A percentile compares a stretch with the other conserved stretches of the same genome.
phyloP scores from a whole-genome alignment of 2,113 vertebrate genomes.

The Nymphicus hollandicus region DNA sequence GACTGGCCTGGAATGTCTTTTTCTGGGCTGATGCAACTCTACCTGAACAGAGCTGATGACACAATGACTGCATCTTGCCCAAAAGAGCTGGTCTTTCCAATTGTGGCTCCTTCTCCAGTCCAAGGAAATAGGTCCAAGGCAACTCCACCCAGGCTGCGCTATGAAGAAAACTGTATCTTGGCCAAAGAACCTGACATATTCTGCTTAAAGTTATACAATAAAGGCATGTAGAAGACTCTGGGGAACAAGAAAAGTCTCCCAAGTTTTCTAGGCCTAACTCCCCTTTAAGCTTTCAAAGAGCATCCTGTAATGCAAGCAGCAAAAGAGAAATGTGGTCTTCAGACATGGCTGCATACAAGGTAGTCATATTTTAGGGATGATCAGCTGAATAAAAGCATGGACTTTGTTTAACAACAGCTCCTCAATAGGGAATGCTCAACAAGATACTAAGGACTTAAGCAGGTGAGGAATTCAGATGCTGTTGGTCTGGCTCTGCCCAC shows the following conservation, averaged over 20 bases:
- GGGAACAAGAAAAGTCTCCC: background rate
- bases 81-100: background rate
- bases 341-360: background rate
- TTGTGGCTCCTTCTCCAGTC: background rate
- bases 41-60: background rate
- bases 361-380: background rate
- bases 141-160: conserved; percentile 14
- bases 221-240: background rate
- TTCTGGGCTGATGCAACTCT: conserved; percentile 9
- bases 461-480: background rate
- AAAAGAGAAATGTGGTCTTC: background rate
- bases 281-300: background rate
- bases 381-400: background rate
- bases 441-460: background rate
- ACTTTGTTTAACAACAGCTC: background rate
- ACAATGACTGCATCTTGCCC: background rate
- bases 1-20: background rate
- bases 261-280: background rate
- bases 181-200: background rate
- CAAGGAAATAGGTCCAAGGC: conserved; percentile 4
- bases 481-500: background rate
- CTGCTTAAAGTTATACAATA: background rate
- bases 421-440: background rate
- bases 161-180: background rate
- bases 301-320: background rate